These are phyloP conservation scores for Psittacula cyanocephala DNA, from an alignment of 2,113 vertebrate species.

Conservation along the genomic window DNA sequence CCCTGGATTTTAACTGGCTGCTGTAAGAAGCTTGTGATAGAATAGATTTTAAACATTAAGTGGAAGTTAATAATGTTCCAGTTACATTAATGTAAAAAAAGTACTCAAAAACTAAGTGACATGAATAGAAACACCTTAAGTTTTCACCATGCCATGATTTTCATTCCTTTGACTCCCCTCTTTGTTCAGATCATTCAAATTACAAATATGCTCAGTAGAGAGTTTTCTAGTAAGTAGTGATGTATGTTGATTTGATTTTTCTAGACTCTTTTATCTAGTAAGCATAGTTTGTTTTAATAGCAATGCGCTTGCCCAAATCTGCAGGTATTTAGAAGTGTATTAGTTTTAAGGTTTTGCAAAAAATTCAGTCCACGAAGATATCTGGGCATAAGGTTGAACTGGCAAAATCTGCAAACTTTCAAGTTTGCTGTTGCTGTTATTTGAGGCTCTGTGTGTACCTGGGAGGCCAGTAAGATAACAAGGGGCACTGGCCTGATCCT, in stretches of 20 bases:
- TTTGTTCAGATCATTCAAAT: neutral
- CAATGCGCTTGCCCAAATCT: neutral
- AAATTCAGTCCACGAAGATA: neutral
- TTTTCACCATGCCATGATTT: neutral
- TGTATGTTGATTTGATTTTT: neutral
- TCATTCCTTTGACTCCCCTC: neutral
- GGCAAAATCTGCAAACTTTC: neutral
- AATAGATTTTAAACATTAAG: neutral
- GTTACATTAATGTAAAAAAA: neutral
- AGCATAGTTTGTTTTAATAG: neutral
- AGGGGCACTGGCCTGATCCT: neutral
- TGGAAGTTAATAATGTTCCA: neutral
- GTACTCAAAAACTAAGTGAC: neutral
- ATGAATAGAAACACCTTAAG: neutral
- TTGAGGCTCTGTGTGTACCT: neutral
- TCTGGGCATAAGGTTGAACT: neutral
- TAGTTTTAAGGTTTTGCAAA: neutral
- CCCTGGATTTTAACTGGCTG: neutral
- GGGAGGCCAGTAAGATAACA: neutral
- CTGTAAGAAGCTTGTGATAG: neutral
- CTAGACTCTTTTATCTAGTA: neutral
- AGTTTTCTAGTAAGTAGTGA: neutral
- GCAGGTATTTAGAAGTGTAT: neutral
- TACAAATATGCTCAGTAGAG: neutral
- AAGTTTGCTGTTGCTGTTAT: neutral